Evolutionary conservation across 1,140 invertebrate species (phyloP).

Genomic region (Pomacea maculata): DNA sequence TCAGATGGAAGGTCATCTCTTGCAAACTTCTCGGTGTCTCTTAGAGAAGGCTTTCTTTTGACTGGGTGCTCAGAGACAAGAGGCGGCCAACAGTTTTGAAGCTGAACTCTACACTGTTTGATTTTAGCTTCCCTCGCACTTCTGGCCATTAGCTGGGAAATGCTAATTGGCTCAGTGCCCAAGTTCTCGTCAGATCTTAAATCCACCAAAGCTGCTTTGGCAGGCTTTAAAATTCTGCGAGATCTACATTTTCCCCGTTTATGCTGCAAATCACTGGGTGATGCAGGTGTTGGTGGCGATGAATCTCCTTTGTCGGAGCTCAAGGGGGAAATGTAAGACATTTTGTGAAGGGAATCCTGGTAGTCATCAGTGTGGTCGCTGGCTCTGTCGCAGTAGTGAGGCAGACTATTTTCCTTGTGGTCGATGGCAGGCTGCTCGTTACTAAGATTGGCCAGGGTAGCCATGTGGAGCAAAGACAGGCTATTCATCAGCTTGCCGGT

Average conservation of each 20-base stretch:
- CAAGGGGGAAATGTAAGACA: conserved; percentile 55
- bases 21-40: too few species aligned
- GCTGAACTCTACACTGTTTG: too few species aligned
- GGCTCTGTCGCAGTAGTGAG: conserved; percentile 17
- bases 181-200: too few species aligned
- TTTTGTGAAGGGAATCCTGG: conserved; percentile 51
- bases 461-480: conserved; percentile 57
- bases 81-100: too few species aligned
- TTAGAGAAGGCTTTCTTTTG: too few species aligned
- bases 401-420: not conserved
- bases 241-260: not conserved
- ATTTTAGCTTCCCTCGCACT: too few species aligned
- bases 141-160: too few species aligned
- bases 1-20: too few species aligned
- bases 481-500: conserved; percentile 49
- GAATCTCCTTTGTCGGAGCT: conserved; percentile 42
- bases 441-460: conserved; percentile 54
- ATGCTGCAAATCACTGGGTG: conserved; percentile 42
- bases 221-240: too few species aligned
- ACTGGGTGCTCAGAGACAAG: too few species aligned
- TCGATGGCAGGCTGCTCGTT: conserved; percentile 12
- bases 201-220: too few species aligned
- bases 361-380: conserved; percentile 27
- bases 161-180: too few species aligned
- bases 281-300: conserved; percentile 52